These are phyloP conservation scores for Bathynomus jamesi DNA, from an alignment of 1,140 invertebrate genomes.

Conservation along the genomic window DNA sequence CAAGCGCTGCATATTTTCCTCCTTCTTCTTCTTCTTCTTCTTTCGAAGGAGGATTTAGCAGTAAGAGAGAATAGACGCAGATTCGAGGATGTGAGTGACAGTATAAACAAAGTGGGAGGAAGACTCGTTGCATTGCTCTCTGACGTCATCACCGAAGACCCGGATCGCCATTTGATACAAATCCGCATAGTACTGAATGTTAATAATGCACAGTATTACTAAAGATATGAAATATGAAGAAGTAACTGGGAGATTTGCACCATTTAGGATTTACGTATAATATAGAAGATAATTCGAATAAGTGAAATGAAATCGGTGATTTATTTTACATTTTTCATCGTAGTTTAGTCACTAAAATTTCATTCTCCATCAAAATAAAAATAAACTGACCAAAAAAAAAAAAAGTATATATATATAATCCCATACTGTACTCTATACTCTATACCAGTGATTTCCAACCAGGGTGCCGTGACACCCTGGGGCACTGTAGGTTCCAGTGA, in stretches of 20 bases:
- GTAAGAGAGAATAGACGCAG: slow-evolving; percentile 3
- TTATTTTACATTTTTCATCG: neutral
- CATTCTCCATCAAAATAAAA: neutral
- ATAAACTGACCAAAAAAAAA: neutral
- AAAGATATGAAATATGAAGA: neutral
- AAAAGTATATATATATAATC: neutral
- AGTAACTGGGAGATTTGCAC: neutral
- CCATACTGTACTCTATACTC: neutral
- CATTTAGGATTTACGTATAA: slow-evolving; percentile 6
- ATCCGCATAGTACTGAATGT: slow-evolving; percentile 44
- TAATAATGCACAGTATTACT: neutral
- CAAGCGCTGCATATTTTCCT: too few species aligned
- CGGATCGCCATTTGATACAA: slow-evolving; percentile 41
- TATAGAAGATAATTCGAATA: neutral
- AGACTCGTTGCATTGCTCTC: slow-evolving; percentile 39
- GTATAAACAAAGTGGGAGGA: slow-evolving; percentile 42
- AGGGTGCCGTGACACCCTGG: too few species aligned
- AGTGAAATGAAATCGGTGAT: too few species aligned
- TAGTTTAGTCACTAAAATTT: neutral
- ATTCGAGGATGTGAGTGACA: slow-evolving; percentile 31
- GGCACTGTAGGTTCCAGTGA: neutral
- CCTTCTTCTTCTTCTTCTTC: too few species aligned
- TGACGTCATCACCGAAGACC: slow-evolving; percentile 38
- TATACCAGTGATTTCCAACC: too few species aligned
- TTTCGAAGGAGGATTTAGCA: too few species aligned